Percentiles rank a stretch among this genome's conserved stretches.
Conservation (phyloP, 1,140 invertebrate species). For the Pinna nobilis region DNA sequence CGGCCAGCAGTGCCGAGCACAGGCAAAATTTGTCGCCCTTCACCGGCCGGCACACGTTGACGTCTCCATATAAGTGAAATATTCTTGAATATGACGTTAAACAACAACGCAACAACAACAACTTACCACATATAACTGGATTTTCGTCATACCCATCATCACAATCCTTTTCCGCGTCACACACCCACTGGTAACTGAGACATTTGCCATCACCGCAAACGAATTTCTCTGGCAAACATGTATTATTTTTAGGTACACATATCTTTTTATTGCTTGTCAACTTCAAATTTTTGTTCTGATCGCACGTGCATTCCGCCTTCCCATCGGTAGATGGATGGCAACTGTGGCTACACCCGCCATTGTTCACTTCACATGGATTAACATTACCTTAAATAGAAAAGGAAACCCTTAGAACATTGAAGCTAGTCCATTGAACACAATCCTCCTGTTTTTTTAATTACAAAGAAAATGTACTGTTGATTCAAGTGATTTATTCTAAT, state of each 20-base stretch:
- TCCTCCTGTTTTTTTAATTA: no score
- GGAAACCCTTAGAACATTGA: no score
- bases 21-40: no score
- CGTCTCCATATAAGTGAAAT: no score
- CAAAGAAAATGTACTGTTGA: no score
- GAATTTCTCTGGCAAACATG: constrained; percentile 91
- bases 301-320: constrained; percentile 75
- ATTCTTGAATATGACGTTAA: no score
- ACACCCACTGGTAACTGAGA: constrained; percentile 96
- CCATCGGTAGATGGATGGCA: constrained; percentile 92
- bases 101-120: no score
- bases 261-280: constrained; percentile 59
- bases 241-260: constrained; percentile 77
- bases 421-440: no score
- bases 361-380: constrained; percentile 92
- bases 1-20: no score
- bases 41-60: no score
- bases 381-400: constrained; percentile 74
- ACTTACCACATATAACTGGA: constrained; percentile 93
- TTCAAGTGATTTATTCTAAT: no score
- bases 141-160: constrained; percentile 96
- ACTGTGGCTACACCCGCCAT: constrained; percentile 96
- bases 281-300: constrained; percentile 22
- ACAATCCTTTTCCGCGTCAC: constrained; percentile 93
- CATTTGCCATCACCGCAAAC: constrained; percentile 96